phyloP scores from a whole-genome alignment of 2,113 vertebrate species.

The Pseudorhombus dupliciocellatus region DNA sequence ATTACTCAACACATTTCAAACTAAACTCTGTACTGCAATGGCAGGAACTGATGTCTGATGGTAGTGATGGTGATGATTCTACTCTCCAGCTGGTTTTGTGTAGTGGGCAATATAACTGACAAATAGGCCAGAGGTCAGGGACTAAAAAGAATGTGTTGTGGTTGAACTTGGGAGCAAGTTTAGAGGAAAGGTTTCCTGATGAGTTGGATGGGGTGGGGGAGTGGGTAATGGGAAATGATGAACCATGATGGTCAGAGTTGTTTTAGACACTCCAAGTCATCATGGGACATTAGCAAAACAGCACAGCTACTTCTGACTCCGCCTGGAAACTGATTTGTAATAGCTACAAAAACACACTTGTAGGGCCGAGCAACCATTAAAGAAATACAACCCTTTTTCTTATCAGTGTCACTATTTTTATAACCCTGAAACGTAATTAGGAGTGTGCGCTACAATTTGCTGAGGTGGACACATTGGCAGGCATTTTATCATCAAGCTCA shows the following conservation, averaged over 20 bases:
- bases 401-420: conserved; percentile 76
- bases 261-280: conserved; percentile 53
- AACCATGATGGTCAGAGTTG: conserved; percentile 32
- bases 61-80: not conserved
- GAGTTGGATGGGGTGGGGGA: not conserved
- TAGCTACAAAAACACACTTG: conserved; percentile 60
- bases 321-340: conserved; percentile 52
- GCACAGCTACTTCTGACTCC: conserved; percentile 41
- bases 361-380: conserved; percentile 46
- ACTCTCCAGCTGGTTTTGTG: not conserved
- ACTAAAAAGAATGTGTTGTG: not conserved
- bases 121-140: not conserved
- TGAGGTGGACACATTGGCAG: conserved; percentile 68
- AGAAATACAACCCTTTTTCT: conserved; percentile 63
- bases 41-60: not conserved
- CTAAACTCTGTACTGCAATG: not conserved
- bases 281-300: conserved; percentile 59
- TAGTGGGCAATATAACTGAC: not conserved
- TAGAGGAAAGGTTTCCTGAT: not conserved
- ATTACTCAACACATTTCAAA: not conserved
- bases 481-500: conserved; percentile 65
- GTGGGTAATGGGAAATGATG: conserved; percentile 19
- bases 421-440: conserved; percentile 70
- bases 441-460: conserved; percentile 63
- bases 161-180: not conserved